A percentile compares a stretch with the other conserved stretches of the same genome.
These are phyloP conservation scores for Catostylus mosaicus DNA, from an alignment of 30 jellyfish, hydroid and myxozoan species.

Conservation along the genomic window DNA sequence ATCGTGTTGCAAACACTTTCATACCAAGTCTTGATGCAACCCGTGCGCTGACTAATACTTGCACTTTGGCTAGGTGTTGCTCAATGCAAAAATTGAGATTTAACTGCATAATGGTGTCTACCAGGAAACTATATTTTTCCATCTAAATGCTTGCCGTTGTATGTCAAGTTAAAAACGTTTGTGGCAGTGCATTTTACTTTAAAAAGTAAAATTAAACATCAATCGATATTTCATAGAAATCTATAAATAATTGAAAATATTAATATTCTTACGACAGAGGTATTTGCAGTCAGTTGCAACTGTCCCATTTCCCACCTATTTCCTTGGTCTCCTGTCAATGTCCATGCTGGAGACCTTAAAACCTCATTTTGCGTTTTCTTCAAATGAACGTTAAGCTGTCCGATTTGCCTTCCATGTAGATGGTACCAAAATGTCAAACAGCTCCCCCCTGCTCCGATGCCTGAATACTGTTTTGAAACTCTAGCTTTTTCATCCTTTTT, in stretches of 20 bases:
- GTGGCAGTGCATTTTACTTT: not conserved
- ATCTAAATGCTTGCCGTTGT: not conserved
- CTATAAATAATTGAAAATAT: no score
- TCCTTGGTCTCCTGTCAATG: slow-evolving; percentile 77
- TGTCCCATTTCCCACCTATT: slow-evolving; percentile 69
- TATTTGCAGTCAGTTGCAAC: slow-evolving; percentile 10
- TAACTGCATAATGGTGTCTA: not conserved
- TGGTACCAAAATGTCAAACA: slow-evolving; percentile 83
- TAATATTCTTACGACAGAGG: slow-evolving; percentile 6
- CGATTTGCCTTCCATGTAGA: slow-evolving; percentile 65
- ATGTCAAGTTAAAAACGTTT: not conserved
- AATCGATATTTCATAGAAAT: not conserved
- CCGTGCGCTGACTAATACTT: not conserved
- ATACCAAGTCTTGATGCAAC: no score
- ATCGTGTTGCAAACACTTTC: no score
- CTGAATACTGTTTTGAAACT: slow-evolving; percentile 38
- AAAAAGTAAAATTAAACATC: not conserved
- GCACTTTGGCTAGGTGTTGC: not conserved
- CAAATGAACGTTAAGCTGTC: slow-evolving; percentile 53
- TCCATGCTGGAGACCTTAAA: slow-evolving; percentile 48
- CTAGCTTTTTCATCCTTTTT: slow-evolving; percentile 38
- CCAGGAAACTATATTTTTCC: not conserved
- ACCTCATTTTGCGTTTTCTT: not conserved
- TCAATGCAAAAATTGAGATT: not conserved
- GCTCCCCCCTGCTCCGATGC: slow-evolving; percentile 67